phyloP scores from a whole-genome alignment of 2,888 invertebrate species.

The Ctenicera cuprea region DNA sequence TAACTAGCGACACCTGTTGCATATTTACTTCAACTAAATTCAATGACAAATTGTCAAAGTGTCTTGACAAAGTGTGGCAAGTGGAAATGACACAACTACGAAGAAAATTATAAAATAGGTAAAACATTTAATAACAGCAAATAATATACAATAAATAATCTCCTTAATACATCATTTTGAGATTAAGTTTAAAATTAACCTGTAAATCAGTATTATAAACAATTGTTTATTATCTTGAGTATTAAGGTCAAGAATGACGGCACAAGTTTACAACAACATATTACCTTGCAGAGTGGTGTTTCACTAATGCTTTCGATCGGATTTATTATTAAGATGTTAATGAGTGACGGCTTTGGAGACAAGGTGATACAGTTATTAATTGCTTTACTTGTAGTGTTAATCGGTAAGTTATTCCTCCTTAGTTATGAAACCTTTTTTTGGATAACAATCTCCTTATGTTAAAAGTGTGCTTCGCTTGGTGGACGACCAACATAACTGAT shows the following conservation, averaged over 20 bases:
- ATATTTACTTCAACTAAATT: neutral
- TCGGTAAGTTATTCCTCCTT: slow-evolving; percentile 65
- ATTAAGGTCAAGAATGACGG: slow-evolving; percentile 45
- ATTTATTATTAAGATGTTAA: slow-evolving; percentile 76
- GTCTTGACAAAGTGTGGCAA: slow-evolving; percentile 21
- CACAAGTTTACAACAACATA: slow-evolving; percentile 25
- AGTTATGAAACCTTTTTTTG: neutral
- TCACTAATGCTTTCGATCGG: slow-evolving; percentile 40
- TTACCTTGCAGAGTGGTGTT: slow-evolving; percentile 22
- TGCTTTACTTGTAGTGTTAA: slow-evolving; percentile 74
- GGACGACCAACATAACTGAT: slow-evolving; percentile 82
- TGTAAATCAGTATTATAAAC: neutral
- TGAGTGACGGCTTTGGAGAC: slow-evolving; percentile 89
- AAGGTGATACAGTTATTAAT: slow-evolving; percentile 86
- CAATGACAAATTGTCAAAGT: slow-evolving; percentile 24
- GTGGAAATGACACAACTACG: slow-evolving; percentile 35
- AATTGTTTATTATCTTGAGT: neutral
- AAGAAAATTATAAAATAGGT: slow-evolving; percentile 33
- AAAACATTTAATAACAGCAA: neutral
- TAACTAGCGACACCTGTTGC: slow-evolving; percentile 22
- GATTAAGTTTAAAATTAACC: neutral
- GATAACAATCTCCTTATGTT: slow-evolving; percentile 5
- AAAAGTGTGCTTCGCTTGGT: slow-evolving; percentile 81
- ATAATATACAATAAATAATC: neutral
- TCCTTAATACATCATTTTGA: neutral